Conservation (phyloP, 2,888 invertebrate genomes). For the Lasioglossum lativentre region DNA sequence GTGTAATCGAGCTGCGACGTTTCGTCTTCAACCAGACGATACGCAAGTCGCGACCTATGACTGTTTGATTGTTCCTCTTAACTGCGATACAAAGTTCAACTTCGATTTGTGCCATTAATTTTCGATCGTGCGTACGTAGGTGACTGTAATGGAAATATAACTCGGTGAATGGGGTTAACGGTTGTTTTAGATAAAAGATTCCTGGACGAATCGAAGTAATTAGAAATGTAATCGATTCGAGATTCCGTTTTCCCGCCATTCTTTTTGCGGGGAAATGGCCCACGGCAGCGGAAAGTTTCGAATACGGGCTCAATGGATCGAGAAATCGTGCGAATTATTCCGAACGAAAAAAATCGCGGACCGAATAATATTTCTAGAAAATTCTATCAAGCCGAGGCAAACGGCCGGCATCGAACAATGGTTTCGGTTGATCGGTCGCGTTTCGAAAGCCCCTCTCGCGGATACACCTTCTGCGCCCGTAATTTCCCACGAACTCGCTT, state of each 20-base stretch:
- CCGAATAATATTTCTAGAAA: conserved; percentile 32
- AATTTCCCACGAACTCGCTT: conserved; percentile 48
- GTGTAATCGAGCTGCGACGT: background rate
- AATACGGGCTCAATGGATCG: conserved; percentile 14
- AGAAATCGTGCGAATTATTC: conserved; percentile 23
- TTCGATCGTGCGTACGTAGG: background rate
- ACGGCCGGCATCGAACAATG: conserved; percentile 18
- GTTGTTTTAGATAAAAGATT: background rate
- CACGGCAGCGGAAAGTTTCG: background rate
- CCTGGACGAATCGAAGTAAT: background rate
- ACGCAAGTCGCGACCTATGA: background rate
- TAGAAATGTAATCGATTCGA: background rate
- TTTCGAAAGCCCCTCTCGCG: conserved; percentile 13
- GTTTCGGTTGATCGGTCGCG: conserved; percentile 33
- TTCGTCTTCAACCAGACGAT: background rate
- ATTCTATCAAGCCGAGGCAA: conserved; percentile 14
- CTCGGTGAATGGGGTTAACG: background rate
- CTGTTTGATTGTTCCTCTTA: background rate
- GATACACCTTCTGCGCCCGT: conserved; percentile 25
- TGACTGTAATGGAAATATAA: background rate
- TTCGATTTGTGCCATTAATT: background rate
- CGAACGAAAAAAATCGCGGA: background rate
- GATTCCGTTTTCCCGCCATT: background rate
- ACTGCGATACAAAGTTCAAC: conserved; percentile 7
- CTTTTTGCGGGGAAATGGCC: background rate